A percentile compares a stretch with the other conserved stretches of the same genome.
Evolutionary conservation across 1,140 invertebrate genomes (phyloP).

Genomic region (Halyomorpha halys): DNA sequence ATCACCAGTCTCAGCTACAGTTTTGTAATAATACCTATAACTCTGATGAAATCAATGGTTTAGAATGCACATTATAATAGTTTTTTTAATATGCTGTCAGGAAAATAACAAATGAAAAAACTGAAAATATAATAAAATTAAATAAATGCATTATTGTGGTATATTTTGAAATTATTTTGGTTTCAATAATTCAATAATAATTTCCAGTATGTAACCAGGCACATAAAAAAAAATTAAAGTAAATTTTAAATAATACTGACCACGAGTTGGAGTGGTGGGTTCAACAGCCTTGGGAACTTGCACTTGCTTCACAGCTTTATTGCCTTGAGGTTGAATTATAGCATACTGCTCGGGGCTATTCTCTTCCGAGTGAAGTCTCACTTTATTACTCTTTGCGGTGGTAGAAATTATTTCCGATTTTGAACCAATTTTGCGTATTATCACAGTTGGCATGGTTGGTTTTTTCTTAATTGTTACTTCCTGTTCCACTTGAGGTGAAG

Average conservation of each 20-base stretch:
- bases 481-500: background rate
- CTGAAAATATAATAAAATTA: no score
- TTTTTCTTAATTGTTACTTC: background rate
- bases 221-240: no score
- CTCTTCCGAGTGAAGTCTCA: background rate
- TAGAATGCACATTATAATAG: no score
- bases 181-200: no score
- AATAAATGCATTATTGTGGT: no score
- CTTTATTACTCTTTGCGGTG: background rate
- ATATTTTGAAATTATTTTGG: no score
- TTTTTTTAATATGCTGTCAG: no score
- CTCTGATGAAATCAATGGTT: no score
- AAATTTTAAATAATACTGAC: background rate
- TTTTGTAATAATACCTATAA: no score
- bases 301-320: background rate
- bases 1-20: no score
- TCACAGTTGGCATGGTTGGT: background rate
- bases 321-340: background rate
- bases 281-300: background rate
- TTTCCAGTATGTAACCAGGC: no score
- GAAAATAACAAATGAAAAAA: no score
- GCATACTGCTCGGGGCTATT: background rate
- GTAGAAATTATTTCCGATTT: constrained; percentile 1
- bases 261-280: background rate
- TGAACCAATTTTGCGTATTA: background rate